Base-by-base conservation (phyloP, 2,888 invertebrate genomes). In the Agonopterix alstromeriana region DNA sequence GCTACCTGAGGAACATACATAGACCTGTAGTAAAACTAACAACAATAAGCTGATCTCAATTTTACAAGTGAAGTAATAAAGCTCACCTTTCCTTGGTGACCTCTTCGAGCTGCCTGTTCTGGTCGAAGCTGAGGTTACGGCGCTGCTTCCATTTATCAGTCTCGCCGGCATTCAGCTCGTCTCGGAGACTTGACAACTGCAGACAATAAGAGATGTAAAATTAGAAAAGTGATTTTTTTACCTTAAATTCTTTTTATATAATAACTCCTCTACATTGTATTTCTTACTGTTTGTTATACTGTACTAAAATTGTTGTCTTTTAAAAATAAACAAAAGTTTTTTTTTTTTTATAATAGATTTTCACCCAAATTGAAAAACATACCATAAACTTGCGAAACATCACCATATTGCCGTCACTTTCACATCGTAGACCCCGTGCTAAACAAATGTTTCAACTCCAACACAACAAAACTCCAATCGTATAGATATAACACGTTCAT, bases 61-160 rank as follows among this genome's bases (percentile, higher is more conserved):
- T 17, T 17, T 17, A 17, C 3, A 3, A 17, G 17, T 3, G 17
- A 17, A 17, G 17, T 17, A 17, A 17, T 27, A 27, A 27, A 27
- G 27, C 57, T 51, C n/a, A 93, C 93, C 93, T 90, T 70, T 93
- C 93, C 69, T 90, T 90, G 44, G 92, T 83, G 55, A 92, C 75
- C 60, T 88, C 85, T 57, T 91, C 91, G 36, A 90, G 68, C 46
- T 91, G 86, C 48, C 91, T 56, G 73, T 88, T 83, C 85, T 90
- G 79, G 61, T 90, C 80, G 78, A 84, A 87, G 72, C 86, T 77
- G 67, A 77, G 58, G 73, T 89, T 84, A 43, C 89, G 70, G 2
- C 81, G 71, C 58, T 83, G 82, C 55, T 74, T 74, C 88, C 89
- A 88, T 70, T 89, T 89, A 70, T 89, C 87, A 45, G 64, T 57